Base-by-base conservation (phyloP, 2,797 vertebrate species). In the Pipistrellus pygmaeus region DNA sequence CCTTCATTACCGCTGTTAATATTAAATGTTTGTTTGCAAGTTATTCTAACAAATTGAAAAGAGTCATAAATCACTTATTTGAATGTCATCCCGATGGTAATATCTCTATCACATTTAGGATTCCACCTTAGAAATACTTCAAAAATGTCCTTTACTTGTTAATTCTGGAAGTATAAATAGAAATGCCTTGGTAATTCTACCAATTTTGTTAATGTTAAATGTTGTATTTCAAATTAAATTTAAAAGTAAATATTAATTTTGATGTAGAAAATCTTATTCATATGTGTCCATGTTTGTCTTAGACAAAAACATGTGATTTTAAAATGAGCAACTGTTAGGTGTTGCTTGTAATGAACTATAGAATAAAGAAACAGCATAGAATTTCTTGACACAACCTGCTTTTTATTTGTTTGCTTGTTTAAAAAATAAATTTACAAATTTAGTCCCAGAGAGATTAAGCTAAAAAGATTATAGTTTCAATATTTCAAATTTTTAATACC, bases 11-110 rank as follows among this genome's bases (percentile, higher is more conserved):
- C 84, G 3, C 60, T 17, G 0, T 82, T 73, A 85, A 21, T 30
- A 41, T 66, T 55, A 62, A 76, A 57, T 68, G 18, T 44, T n/a
- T 83, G 11, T 66, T 77, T 73, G 8, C 6, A 88, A 46, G 5
- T 80, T 91, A 64, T n/a, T 72, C 84, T 73, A 8, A 32, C 30
- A 89, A 77, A 78, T 44, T 48, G 53, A 95, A 8, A 69, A 30
- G 5, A 0, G 8, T n/a, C 21, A 1, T 76, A 85, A 82, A 85
- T 32, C 41, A 35, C 55, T 90, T 85, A 60, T 20, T 87, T 57
- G 18, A 84, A 20, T 38, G 5, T 57, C 30, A 75, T 62, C 9
- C 25, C 30, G 6, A 55, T 85, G 32, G 9, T n/a, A 89, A 88
- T 13, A 25, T 32, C 18, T 35, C 2, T 86, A 69, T 89, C 5